Evolutionary conservation across 2,888 invertebrate genomes (phyloP), one percentile per base, ranked within the genome.

Genomic region (Rhabditophanes sp.): DNA sequence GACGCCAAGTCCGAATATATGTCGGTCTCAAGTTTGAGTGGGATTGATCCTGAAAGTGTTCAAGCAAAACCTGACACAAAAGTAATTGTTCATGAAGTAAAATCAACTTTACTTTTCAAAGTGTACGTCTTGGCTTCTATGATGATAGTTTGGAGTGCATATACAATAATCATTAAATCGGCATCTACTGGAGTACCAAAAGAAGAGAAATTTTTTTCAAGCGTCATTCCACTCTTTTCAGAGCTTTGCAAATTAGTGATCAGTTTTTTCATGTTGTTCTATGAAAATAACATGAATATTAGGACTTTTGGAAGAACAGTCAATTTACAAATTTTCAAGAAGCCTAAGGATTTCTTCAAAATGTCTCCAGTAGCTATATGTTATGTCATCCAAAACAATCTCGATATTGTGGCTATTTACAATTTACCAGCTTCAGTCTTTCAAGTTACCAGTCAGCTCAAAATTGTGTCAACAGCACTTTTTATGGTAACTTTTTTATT

Each of bases 381-480:
- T 16, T 65, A 65, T 27, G 62, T 64, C 7, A 36, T 65, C 16
- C 65, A 65, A 46, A 65, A 65, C 43, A 65, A 65, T 32, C 42
- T 65, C 39, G 65, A 65, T 38, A 65, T 65, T 34, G 49, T 65
- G 22, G 64, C 57, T 7, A 40, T 65, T 22, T 53, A 54, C 22
- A 64, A 65, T 39, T 40, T 65, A 30, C 59, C 63, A 25, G 58
- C 65, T 5, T 29, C 3, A 12, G 29, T 33, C 11, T 50, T 55
- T 25, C 39, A 62, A 59, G 64, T 65, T 18, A 63, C 63, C n/a
- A 57, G 51, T 8, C 65, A 65, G 37, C 45, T 65, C 32, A 65
- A 65, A 46, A 62, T 65, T 18, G 61, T 66, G 24, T 58, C 65
- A 12, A 66, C 65, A 1, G 65, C 65, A n/a, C 30, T 65, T 6